Evolutionary conservation across 2,797 vertebrate species (phyloP).

Genomic region (Gouania willdenowi): DNA sequence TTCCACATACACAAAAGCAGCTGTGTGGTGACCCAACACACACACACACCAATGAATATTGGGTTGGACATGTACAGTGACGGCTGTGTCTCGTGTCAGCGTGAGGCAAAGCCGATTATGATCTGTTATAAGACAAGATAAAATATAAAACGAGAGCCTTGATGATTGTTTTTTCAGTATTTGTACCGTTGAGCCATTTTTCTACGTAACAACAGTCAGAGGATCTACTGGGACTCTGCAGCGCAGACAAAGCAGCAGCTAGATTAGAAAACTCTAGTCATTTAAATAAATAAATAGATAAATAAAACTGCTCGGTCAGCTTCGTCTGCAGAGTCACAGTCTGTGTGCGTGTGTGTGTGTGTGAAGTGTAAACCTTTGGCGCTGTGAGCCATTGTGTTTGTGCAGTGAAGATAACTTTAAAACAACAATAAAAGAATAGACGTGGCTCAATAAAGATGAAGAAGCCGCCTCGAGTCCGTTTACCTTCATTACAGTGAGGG

Average conservation of each 20-base stretch:
- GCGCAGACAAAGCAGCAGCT: slow-evolving; percentile 32
- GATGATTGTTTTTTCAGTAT: not conserved
- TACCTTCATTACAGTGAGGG: slow-evolving; percentile 4
- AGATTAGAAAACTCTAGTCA: slow-evolving; percentile 20
- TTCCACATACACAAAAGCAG: slow-evolving; percentile 15
- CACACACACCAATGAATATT: not conserved
- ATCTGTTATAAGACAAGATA: not conserved
- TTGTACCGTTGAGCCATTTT: slow-evolving; percentile 21
- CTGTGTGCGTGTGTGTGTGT: slow-evolving; percentile 3
- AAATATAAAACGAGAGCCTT: not conserved
- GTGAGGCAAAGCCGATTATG: not conserved
- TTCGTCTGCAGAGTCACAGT: slow-evolving; percentile 36
- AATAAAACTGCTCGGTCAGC: slow-evolving; percentile 66
- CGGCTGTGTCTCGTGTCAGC: not conserved
- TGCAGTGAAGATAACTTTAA: too few relatives aligned
- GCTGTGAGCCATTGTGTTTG: slow-evolving; percentile 11
- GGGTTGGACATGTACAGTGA: slow-evolving; percentile 1
- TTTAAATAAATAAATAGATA: slow-evolving; percentile 85
- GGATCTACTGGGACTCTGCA: slow-evolving; percentile 25
- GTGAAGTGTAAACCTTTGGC: slow-evolving; percentile 49
- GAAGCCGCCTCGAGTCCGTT: slow-evolving; percentile 5
- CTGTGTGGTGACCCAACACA: slow-evolving; percentile 8
- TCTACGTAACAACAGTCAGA: slow-evolving; percentile 3
- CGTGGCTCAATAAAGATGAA: not conserved
- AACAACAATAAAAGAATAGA: slow-evolving; percentile 1